Conservation (phyloP, 1,140 invertebrate species). For the Caenorhabditis tropicalis region DNA sequence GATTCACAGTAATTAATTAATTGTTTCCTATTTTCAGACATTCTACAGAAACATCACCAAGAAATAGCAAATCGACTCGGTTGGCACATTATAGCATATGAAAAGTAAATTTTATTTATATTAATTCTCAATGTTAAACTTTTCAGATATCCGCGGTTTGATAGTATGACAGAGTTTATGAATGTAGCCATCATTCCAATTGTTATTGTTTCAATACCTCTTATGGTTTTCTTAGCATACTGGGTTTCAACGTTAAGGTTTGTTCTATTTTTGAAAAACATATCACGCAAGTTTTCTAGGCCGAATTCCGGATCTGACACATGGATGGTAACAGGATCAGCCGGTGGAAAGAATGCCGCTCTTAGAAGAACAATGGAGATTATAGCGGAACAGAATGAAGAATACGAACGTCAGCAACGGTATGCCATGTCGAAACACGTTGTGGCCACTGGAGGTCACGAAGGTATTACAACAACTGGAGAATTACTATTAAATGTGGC, state of each 20-base stretch:
- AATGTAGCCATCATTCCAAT: conserved; percentile 57
- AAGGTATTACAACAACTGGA: conserved; percentile 34
- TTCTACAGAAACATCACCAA: conserved; percentile 51
- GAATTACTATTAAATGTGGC: conserved; percentile 48
- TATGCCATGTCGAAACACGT: conserved; percentile 45
- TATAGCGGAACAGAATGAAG: conserved; percentile 56
- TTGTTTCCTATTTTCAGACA: conserved; percentile 32
- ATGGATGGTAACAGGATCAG: conserved; percentile 53
- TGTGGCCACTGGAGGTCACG: conserved; percentile 8
- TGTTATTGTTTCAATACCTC: conserved; percentile 48
- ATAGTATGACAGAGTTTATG: conserved; percentile 56
- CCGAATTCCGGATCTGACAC: conserved; percentile 47
- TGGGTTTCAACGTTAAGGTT: conserved; percentile 56
- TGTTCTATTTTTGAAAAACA: neutral
- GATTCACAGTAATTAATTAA: neutral
- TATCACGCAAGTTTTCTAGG: neutral
- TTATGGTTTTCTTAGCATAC: conserved; percentile 54
- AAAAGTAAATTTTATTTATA: conserved; percentile 14
- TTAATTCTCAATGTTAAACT: no score
- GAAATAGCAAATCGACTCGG: conserved; percentile 50
- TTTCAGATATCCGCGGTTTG: conserved; percentile 52
- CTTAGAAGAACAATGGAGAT: conserved; percentile 57
- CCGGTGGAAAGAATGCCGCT: conserved; percentile 56
- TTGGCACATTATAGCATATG: conserved; percentile 54
- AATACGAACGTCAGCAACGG: conserved; percentile 37